A percentile compares a stretch with the other conserved stretches of the same genome.
Conservation (phyloP, 1,140 invertebrate genomes). For the Brachionus manjavacas region DNA sequence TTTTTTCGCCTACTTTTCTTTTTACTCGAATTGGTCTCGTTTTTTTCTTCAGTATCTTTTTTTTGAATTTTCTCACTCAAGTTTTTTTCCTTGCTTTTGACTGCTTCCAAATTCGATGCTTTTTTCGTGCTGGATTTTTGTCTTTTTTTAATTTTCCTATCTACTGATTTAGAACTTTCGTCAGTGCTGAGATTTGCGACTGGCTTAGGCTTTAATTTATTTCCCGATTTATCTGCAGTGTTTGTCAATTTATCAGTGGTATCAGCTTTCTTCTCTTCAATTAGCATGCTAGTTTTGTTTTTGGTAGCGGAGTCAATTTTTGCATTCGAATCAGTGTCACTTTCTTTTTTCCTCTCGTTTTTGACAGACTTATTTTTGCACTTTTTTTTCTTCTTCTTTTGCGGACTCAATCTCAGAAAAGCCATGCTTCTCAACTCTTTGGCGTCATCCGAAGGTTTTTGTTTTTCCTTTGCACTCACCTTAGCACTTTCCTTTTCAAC, state of each 20-base stretch:
- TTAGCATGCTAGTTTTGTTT: background rate
- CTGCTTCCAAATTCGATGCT: background rate
- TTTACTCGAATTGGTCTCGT: background rate
- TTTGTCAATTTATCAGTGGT: background rate
- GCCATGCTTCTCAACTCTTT: slow-evolving; percentile 24
- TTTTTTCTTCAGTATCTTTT: background rate
- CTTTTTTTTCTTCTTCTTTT: slow-evolving; percentile 4
- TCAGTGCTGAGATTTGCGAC: background rate
- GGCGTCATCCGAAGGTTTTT: background rate
- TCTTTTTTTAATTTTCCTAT: background rate
- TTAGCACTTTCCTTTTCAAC: background rate
- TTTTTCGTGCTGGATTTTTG: background rate
- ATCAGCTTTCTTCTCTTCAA: background rate
- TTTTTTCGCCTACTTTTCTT: background rate
- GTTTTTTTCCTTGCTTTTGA: background rate
- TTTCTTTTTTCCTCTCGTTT: background rate
- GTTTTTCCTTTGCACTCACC: background rate
- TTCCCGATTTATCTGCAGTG: background rate
- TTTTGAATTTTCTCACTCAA: background rate
- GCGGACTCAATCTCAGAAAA: background rate
- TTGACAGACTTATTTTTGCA: background rate
- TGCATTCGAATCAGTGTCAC: background rate
- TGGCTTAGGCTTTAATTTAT: background rate
- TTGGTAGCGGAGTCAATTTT: background rate
- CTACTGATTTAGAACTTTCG: background rate